Evolutionary conservation across 2,113 vertebrate species (phyloP), one percentile per base, ranked within the genome.

Genomic region (Ahaetulla prasina): DNA sequence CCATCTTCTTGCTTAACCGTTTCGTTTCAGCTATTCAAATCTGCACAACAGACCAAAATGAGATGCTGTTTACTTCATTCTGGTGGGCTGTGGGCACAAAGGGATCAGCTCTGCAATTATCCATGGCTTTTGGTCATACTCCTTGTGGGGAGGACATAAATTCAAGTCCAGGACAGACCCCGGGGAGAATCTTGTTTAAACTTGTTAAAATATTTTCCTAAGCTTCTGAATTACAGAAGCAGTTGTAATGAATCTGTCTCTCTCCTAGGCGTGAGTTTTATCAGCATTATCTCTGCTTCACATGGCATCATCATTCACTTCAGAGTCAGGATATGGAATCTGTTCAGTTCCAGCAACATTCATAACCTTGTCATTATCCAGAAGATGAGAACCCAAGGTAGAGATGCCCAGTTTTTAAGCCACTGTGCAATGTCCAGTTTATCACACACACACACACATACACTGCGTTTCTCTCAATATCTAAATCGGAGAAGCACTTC

Each of bases 211-310:
- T 94, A 55, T 92, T 95, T 91, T 47, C 53, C 39, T 57, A 94
- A 91, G 93, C 93, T 95, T 94, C 93, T 92, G 95, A 91, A 93
- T 94, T 16, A 1, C 94, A 94, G 55, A 88, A 92, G 95, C 92
- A 96, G 95, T 96, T 94, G 95, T 8, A 6, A 86, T 94, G 95
- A 94, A 89, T 95, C 88, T 94, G 89, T 94, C 85, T 93, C 95
- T 94, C 95, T 94, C 90, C 96, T 22, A 0, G 43, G 94, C 91
- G 23, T 11, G 84, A 0, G 0, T 91, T 96, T 95, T 95, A 96
- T 97, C 95, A 94, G 94, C 92, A 22, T 53, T 93, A 95, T 96
- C 95, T 96, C 93, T 80, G 74, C 94, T 95, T 95, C 92, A 91
- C 94, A 91, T 88, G 92, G 96, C 96, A 96, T 94, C 94, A n/a